These are phyloP conservation scores for Rissa tridactyla DNA, from an alignment of 2,113 vertebrate genomes.

Conservation along the genomic window DNA sequence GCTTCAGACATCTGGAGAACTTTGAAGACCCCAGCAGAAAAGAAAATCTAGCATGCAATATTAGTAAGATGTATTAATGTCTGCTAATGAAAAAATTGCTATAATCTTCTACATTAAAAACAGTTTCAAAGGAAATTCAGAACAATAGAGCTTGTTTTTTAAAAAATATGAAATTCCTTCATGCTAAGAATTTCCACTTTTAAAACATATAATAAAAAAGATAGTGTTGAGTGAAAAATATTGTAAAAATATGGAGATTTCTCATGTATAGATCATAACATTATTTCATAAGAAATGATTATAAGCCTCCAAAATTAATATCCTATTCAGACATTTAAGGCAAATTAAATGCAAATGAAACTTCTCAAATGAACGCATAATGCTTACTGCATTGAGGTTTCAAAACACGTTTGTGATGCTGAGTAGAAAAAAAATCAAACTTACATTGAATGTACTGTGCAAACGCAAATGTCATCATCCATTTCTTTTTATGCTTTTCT, in stretches of 20 bases:
- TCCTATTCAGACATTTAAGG: conserved; percentile 9
- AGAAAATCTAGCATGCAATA: not conserved
- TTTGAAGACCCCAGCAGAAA: not conserved
- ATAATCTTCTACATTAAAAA: not conserved
- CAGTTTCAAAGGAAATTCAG: not conserved
- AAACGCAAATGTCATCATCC: conserved; percentile 54
- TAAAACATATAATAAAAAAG: not conserved
- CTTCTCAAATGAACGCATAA: conserved; percentile 22
- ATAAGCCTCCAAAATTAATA: conserved; percentile 49
- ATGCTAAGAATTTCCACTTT: not conserved
- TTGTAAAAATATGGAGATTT: conserved; percentile 6
- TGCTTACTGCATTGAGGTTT: conserved; percentile 13
- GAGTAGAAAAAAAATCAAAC: conserved; percentile 1
- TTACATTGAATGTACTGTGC: not conserved
- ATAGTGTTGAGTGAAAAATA: not conserved
- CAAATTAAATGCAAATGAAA: conserved; percentile 65
- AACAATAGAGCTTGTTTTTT: not conserved
- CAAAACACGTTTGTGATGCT: conserved; percentile 42
- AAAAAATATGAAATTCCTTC: not conserved
- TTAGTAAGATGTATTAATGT: not conserved
- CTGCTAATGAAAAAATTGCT: not conserved
- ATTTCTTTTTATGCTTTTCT: conserved; percentile 27
- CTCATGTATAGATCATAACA: not conserved
- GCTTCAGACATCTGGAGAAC: not conserved
- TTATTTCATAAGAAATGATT: conserved; percentile 23